These are phyloP conservation scores for Odontomyia ornata DNA, from an alignment of 2,888 invertebrate species.

Conservation along the genomic window DNA sequence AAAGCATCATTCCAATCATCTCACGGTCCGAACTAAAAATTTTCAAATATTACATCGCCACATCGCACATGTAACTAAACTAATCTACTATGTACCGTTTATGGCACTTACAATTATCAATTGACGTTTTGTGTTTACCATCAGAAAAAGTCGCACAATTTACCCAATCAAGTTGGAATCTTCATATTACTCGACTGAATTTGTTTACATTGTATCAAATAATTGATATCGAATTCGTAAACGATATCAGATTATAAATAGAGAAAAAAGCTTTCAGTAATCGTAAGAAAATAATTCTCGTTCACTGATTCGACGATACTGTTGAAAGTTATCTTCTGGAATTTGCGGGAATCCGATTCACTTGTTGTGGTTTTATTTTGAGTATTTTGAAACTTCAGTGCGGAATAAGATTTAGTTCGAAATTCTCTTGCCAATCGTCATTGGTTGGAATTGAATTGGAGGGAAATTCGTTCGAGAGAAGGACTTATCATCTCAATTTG, in stretches of 20 bases:
- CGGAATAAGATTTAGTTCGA: background rate
- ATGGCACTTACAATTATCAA: conserved; percentile 42
- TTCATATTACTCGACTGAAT: background rate
- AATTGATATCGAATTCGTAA: background rate
- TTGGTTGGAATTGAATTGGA: background rate
- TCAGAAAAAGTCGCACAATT: conserved; percentile 4
- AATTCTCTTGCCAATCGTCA: background rate
- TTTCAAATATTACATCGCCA: background rate
- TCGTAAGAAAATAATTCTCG: background rate
- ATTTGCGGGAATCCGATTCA: conserved; percentile 3
- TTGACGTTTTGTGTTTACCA: conserved; percentile 47
- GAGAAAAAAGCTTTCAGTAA: background rate
- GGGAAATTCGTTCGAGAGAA: background rate
- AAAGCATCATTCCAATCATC: background rate
- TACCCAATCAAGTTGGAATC: background rate
- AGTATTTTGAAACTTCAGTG: background rate
- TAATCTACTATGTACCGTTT: conserved; percentile 39
- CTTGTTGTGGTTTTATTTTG: conserved; percentile 10
- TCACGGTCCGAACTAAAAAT: background rate
- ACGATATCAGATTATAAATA: background rate
- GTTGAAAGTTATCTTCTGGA: background rate
- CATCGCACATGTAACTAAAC: background rate
- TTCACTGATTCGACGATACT: background rate
- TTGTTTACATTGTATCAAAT: conserved; percentile 20
- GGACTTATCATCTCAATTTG: too few species aligned